These are phyloP conservation scores for Dendrophyllia cribrosa DNA, from an alignment of 64 coral and sea anemone species.

Conservation along the genomic window DNA sequence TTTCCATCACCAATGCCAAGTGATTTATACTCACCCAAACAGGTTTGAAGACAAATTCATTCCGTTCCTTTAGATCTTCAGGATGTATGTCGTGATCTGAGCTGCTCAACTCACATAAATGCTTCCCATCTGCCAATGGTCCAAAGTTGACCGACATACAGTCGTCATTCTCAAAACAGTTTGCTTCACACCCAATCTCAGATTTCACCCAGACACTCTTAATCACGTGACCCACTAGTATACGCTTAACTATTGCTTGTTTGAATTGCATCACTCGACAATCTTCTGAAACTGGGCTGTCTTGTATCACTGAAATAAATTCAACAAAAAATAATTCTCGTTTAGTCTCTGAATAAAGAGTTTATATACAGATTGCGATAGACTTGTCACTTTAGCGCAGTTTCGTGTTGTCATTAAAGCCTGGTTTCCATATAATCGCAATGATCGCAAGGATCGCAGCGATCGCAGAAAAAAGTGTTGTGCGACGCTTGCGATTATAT, in stretches of 20 bases:
- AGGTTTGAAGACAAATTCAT: background rate
- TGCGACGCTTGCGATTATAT: no score
- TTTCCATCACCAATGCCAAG: background rate
- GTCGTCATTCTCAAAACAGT: background rate
- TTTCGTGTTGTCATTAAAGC: no score
- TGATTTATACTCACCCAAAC: background rate
- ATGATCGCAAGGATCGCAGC: no score
- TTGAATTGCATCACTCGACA: background rate
- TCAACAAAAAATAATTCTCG: no score
- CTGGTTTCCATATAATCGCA: no score
- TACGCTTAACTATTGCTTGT: background rate
- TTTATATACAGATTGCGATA: no score
- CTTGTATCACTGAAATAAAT: background rate
- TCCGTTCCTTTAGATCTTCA: background rate
- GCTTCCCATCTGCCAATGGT: background rate
- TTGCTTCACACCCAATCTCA: background rate
- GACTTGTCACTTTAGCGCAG: no score
- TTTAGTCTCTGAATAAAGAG: no score
- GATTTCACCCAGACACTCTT: background rate
- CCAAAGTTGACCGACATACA: background rate
- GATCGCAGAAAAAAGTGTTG: no score
- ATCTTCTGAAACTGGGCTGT: background rate
- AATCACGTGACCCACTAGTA: background rate
- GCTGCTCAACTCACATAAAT: conserved; percentile 15
- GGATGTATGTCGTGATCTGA: conserved; percentile 10